Evolutionary conservation across 2,113 vertebrate species (phyloP), one percentile per base, ranked within the genome.

Genomic region (Nibea albiflora): DNA sequence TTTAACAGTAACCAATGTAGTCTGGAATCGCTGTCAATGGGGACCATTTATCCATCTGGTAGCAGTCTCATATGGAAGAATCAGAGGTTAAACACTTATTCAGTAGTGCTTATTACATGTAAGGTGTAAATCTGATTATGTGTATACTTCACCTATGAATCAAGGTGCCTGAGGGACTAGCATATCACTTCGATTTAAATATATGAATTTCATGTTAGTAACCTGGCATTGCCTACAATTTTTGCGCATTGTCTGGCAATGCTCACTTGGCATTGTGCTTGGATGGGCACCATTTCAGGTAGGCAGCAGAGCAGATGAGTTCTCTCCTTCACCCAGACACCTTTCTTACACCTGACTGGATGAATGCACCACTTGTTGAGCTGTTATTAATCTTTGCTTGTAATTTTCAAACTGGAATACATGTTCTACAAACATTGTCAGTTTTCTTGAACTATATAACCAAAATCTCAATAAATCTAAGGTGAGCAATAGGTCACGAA

Each of bases 311-410:
- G 5, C 10, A 56, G 58, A 79, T 19, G 57, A 71, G 63, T 12
- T 19, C 22, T 58, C 42, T 35, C 39, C 61, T 57, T 12, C 44
- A 42, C 35, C 17, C 35, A 46, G 19, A 54, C 24, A 54, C 2
- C 16, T 17, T 50, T 58, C 73, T 53, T 42, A 63, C 44, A 42
- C 28, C 44, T 22, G 26, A 19, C 4, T 39, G 10, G 56, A 62
- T 4, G 1, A 71, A 54, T 53, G 22, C 49, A 46, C 12, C 28
- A 50, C 44, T 61, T 61, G 44, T 31, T 19, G 20, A 42, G 56
- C 31, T 79, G 35, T 24, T 62, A 53, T 78, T 68, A 57, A 70
- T 58, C 28, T 35, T 46, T 52, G 11, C 46, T 3, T 69, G 46
- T 50, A 5, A 50, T 47, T 28, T 61, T 61, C 16, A 52, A 42